A percentile compares a stretch with the other conserved stretches of the same genome.
Conservation (phyloP, 2,888 invertebrate species). For the Papilio demoleus region DNA sequence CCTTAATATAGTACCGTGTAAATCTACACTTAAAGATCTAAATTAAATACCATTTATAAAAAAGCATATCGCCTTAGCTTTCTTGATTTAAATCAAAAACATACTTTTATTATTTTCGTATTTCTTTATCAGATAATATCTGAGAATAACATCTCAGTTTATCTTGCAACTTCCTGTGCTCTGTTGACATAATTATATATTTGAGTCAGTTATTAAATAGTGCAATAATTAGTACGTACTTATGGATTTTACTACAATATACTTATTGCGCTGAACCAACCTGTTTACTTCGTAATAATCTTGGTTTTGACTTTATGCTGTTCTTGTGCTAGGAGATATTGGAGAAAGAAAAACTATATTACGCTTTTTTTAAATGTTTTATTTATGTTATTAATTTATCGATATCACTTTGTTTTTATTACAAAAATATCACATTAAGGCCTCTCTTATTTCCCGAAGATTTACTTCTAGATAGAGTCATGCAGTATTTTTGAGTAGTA, state of each 20-base stretch:
- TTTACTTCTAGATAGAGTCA: too few relatives aligned
- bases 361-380: background rate
- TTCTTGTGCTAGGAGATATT: background rate
- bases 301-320: background rate
- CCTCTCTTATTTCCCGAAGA: too few relatives aligned
- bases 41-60: too few relatives aligned
- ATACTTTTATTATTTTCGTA: background rate
- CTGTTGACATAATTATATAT: constrained; percentile 30
- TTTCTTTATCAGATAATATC: constrained; percentile 7
- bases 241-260: constrained; percentile 31
- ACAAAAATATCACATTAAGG: constrained; percentile 13
- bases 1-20: too few relatives aligned
- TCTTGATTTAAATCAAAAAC: too few relatives aligned
- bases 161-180: constrained; percentile 30
- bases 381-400: background rate
- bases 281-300: background rate
- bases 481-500: background rate
- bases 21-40: too few relatives aligned
- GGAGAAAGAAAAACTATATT: background rate
- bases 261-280: background rate
- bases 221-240: constrained; percentile 15
- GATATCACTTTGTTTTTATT: constrained; percentile 10
- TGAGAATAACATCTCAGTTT: constrained; percentile 1
- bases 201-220: constrained; percentile 15
- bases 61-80: too few relatives aligned